Evolutionary conservation across 35 echinoderm and acorn worm species (phyloP).

Genomic region (Heliocidaris erythrogramma): DNA sequence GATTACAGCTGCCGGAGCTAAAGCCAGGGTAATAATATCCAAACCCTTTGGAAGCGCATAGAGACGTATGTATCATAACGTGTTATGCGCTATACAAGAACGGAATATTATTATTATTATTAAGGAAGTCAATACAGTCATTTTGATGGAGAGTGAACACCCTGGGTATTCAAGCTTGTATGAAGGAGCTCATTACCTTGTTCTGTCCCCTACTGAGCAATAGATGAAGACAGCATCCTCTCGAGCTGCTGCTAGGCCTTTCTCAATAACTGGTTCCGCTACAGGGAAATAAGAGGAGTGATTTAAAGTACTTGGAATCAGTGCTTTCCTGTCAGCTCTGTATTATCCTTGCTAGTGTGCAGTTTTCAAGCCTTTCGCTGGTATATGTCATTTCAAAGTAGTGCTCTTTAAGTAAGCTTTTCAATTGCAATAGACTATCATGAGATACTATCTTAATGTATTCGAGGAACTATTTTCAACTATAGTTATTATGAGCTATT

Average conservation of each 20-base stretch:
- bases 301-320: not conserved
- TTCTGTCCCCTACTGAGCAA: slow-evolving; percentile 47
- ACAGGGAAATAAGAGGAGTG: not conserved
- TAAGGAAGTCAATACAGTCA: too few relatives aligned
- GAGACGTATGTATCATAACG: too few relatives aligned
- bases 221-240: slow-evolving; percentile 59
- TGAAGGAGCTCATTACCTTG: slow-evolving; percentile 13
- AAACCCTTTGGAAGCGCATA: too few relatives aligned
- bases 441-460: not conserved
- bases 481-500: too few relatives aligned
- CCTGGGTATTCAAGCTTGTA: not conserved
- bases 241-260: slow-evolving; percentile 27
- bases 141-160: too few relatives aligned
- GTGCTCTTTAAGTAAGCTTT: not conserved
- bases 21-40: too few relatives aligned
- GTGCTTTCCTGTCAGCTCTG: not conserved
- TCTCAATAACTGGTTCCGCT: slow-evolving; percentile 51
- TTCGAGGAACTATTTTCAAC: too few relatives aligned
- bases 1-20: too few relatives aligned
- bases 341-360: not conserved
- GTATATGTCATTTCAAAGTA: not conserved
- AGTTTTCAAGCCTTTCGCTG: not conserved
- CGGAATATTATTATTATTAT: too few relatives aligned
- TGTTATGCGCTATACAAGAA: too few relatives aligned
- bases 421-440: not conserved